Conservation (phyloP, 2,113 vertebrate genomes). For the Crotalus viridis region DNA sequence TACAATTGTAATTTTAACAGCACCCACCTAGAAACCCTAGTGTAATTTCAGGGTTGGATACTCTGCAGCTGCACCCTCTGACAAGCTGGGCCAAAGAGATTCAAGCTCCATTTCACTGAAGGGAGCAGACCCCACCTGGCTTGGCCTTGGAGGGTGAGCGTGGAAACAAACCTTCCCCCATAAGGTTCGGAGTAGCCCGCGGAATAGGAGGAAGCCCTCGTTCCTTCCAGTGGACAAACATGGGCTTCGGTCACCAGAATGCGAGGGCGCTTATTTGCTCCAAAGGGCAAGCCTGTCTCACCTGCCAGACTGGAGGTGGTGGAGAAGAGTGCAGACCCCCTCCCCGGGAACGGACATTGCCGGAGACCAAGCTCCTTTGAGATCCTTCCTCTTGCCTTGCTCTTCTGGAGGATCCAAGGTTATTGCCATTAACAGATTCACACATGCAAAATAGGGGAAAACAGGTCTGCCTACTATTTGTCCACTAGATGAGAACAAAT, state of each 20-base stretch:
- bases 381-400: too few relatives aligned
- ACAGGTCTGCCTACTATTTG: neutral
- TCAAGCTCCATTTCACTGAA: accelerated
- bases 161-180: neutral
- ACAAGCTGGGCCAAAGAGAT: too few relatives aligned
- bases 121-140: neutral
- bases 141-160: neutral
- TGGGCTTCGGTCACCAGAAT: neutral
- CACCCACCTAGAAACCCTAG: neutral
- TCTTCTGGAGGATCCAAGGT: neutral
- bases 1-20: neutral
- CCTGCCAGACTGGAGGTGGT: neutral
- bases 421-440: neutral
- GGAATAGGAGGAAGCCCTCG: accelerated
- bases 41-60: neutral
- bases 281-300: neutral
- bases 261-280: neutral
- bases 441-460: neutral
- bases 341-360: neutral
- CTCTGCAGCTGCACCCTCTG: neutral
- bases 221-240: too few relatives aligned
- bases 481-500: neutral
- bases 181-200: neutral
- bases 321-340: neutral
- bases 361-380: neutral